Conservation (phyloP, 2,113 vertebrate species). For the Pluvianellus socialis region DNA sequence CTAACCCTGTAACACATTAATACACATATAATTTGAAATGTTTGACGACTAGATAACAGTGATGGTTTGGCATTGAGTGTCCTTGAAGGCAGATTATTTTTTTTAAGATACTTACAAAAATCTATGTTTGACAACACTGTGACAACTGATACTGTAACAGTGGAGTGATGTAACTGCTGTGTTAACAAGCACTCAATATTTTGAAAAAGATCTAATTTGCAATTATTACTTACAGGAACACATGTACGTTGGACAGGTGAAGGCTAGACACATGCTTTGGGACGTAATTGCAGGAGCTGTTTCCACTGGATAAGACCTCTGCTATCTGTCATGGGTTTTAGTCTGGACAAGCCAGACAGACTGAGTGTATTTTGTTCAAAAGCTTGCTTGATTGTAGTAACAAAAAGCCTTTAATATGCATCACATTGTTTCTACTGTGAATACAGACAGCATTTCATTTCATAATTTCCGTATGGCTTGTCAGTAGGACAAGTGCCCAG, state of each 20-base stretch:
- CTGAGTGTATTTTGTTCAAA: background rate
- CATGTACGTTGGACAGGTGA: accelerated
- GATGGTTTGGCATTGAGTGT: background rate
- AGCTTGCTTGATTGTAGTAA: background rate
- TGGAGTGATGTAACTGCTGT: background rate
- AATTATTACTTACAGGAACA: background rate
- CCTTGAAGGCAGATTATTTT: background rate
- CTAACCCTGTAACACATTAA: background rate
- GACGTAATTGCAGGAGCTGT: background rate
- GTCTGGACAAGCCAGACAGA: background rate
- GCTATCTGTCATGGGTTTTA: background rate
- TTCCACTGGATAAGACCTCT: background rate
- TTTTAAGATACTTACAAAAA: constrained; percentile 6
- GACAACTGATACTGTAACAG: background rate
- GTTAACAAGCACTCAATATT: background rate
- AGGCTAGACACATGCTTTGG: background rate
- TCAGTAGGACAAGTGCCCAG: background rate
- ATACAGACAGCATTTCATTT: background rate
- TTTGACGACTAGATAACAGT: background rate
- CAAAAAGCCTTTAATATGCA: background rate
- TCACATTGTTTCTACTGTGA: background rate
- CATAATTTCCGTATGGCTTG: background rate
- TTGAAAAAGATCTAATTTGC: background rate
- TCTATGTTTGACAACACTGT: background rate
- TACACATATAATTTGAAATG: background rate